phyloP scores from a whole-genome alignment of 2,888 invertebrate genomes.

The Cantharis lateralis region DNA sequence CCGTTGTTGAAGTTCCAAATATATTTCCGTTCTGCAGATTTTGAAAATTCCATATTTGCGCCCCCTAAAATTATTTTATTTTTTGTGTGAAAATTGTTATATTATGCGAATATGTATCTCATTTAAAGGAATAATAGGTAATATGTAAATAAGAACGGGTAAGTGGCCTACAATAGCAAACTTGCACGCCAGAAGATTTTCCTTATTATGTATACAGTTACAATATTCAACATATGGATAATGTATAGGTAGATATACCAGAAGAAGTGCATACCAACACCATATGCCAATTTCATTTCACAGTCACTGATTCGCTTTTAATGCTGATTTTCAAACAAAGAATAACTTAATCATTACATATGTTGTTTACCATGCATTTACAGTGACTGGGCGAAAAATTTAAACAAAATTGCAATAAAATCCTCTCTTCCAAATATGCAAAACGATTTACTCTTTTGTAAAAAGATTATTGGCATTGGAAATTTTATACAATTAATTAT shows the following conservation, averaged over 20 bases:
- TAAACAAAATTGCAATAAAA: background rate
- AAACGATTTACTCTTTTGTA: background rate
- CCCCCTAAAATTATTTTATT: background rate
- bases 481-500: too few relatives aligned
- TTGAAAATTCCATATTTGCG: background rate
- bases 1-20: background rate
- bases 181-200: conserved; percentile 4
- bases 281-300: conserved; percentile 1
- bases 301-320: background rate
- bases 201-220: conserved; percentile 15
- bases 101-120: background rate
- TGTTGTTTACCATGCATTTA: background rate
- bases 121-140: background rate
- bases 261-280: background rate
- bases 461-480: background rate
- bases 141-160: conserved; percentile 2
- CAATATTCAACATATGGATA: conserved; percentile 20
- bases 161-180: conserved; percentile 10
- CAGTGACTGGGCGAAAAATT: background rate
- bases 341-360: background rate
- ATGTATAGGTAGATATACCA: conserved; percentile 7
- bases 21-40: background rate
- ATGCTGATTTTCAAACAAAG: background rate
- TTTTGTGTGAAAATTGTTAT: background rate
- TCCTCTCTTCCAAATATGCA: background rate